Evolutionary conservation across 1,140 invertebrate species (phyloP), one percentile per base, ranked within the genome.

Genomic region (Neuroterus valhalla): DNA sequence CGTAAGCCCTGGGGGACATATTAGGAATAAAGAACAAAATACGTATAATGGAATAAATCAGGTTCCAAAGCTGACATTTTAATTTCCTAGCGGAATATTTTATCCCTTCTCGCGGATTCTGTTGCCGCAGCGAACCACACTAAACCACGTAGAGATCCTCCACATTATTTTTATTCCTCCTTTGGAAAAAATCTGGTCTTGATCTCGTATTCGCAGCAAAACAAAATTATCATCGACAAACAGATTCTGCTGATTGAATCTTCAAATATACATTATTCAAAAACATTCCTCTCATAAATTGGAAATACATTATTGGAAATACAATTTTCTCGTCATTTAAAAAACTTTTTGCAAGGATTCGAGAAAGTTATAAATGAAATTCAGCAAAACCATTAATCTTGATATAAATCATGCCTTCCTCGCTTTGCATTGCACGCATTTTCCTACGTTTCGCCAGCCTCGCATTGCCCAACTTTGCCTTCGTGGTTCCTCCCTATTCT

Each of bases 21-120:
- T n/a, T n/a, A n/a, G n/a, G 48, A 19, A 50, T 19, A 50, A 50
- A 19, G 48, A 23, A 55, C 23, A 50, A 26, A n/a, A 70, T 46
- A 66, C 69, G 69, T 66, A 46, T 83, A 85, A 85, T 84, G 80
- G 82, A 85, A 85, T 85, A 83, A 84, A 83, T 84, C 82, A 85
- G 74, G 74, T 79, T 77, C 71, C 68, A 62, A 68, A 52, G n/a
- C 45, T 78, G 72, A 55, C 81, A 78, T 84, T 84, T 85, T 85
- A 84, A 85, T 85, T 85, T 81, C 80, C 78, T 78, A 46, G 11
- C 52, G 46, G 74, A 72, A 81, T 85, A 84, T 81, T 84, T 82
- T 79, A 78, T 82, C 62, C 70, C 15, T 55, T 15, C 14, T 14
- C 5, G 2, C 21, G 8, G 11, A 10, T 19, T 11, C 10, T 17